These are phyloP conservation scores for Poeciliopsis presidionis DNA, from an alignment of 2,797 vertebrate species.

Conservation along the genomic window DNA sequence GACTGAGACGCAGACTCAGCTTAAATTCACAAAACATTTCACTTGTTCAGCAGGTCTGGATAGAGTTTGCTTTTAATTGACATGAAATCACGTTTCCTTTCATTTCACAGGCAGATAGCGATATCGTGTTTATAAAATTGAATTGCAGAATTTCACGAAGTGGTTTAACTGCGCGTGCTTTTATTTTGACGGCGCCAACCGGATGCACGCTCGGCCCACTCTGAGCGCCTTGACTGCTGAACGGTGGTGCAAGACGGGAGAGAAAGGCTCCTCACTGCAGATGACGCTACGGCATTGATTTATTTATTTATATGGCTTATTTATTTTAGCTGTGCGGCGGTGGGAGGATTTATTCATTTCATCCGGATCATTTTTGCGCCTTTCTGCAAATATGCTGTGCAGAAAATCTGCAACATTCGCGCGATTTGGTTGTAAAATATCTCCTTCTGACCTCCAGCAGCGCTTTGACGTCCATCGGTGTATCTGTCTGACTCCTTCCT, in stretches of 20 bases:
- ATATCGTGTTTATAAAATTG: neutral
- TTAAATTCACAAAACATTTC: neutral
- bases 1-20: neutral
- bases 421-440: constrained; percentile 32
- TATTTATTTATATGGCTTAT: constrained; percentile 70
- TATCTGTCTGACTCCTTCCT: constrained; percentile 29
- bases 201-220: constrained; percentile 8
- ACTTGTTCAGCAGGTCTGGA: neutral
- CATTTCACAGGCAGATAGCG: neutral
- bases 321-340: neutral
- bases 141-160: neutral
- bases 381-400: constrained; percentile 5
- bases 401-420: constrained; percentile 23
- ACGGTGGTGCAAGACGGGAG: constrained; percentile 80
- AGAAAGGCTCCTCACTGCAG: constrained; percentile 78
- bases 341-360: neutral
- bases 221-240: constrained; percentile 28
- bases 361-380: neutral
- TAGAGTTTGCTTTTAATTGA: neutral
- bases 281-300: constrained; percentile 78
- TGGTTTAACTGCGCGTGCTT: neutral
- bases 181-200: constrained; percentile 57
- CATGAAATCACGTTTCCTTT: neutral
- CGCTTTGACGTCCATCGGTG: constrained; percentile 29
- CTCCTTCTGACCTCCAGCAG: constrained; percentile 38